phyloP scores from a whole-genome alignment of 2,888 invertebrate species.

The Idaea aversata region DNA sequence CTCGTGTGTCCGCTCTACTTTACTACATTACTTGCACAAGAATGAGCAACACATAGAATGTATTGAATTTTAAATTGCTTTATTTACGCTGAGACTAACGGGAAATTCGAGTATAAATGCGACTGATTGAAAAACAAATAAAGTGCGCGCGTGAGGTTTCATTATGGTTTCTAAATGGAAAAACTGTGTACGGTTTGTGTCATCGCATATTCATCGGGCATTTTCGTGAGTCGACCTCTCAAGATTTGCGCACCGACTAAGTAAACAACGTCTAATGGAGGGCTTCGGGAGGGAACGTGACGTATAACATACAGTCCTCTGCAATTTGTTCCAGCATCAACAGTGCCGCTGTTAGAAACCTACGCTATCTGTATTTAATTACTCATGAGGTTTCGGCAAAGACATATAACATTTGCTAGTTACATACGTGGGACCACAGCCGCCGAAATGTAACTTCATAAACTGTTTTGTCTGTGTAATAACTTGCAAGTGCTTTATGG shows the following conservation, averaged over 20 bases:
- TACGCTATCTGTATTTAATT: constrained; percentile 22
- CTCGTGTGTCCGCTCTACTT: neutral
- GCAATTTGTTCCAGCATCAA: constrained; percentile 45
- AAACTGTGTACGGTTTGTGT: constrained; percentile 79
- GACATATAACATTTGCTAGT: neutral
- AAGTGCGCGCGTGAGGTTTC: constrained; percentile 69
- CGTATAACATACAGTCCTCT: constrained; percentile 58
- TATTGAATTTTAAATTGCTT: constrained; percentile 2
- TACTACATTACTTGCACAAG: neutral
- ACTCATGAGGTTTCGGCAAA: constrained; percentile 3
- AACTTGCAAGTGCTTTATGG: too few species aligned
- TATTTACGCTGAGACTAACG: constrained; percentile 3
- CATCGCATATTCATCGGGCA: constrained; percentile 80
- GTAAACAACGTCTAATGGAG: constrained; percentile 78
- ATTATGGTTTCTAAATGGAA: constrained; percentile 76
- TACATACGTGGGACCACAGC: neutral
- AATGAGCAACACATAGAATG: neutral
- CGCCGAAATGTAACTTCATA: neutral
- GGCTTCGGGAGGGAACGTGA: constrained; percentile 69
- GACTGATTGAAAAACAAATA: constrained; percentile 69
- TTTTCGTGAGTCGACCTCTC: constrained; percentile 78
- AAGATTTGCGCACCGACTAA: constrained; percentile 74
- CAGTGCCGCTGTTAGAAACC: constrained; percentile 19
- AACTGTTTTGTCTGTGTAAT: neutral
- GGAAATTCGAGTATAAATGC: constrained; percentile 39